phyloP scores from a whole-genome alignment of 2,113 vertebrate genomes.

The Probosciger aterrimus region DNA sequence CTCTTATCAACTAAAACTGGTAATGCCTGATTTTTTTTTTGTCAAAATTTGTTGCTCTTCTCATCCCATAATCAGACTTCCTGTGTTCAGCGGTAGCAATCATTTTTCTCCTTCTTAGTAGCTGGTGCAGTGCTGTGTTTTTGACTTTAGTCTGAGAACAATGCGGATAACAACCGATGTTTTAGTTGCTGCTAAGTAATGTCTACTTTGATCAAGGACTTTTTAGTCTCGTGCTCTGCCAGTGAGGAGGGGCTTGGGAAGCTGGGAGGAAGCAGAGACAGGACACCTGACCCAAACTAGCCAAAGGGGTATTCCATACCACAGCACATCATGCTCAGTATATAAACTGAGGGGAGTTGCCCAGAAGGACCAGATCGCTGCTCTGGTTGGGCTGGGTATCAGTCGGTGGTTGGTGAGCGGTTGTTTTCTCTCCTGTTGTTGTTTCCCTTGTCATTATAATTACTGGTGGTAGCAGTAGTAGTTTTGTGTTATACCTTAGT shows the following conservation, averaged over 20 bases:
- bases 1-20: not conserved
- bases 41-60: not conserved
- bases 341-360: too few relatives aligned
- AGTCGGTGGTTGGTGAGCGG: accelerated
- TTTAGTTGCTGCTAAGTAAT: not conserved
- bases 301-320: not conserved
- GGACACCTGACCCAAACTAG: not conserved
- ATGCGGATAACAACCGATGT: not conserved
- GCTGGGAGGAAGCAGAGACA: not conserved
- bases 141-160: too few relatives aligned
- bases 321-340: too few relatives aligned
- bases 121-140: not conserved
- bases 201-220: not conserved
- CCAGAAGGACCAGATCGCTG: too few relatives aligned
- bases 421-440: not conserved
- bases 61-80: not conserved
- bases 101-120: not conserved
- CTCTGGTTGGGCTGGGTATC: not conserved
- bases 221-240: not conserved
- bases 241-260: not conserved
- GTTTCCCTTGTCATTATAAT: not conserved
- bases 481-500: not conserved
- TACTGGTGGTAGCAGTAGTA: not conserved
- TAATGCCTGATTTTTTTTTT: not conserved
- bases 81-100: not conserved